phyloP scores from a whole-genome alignment of 92 coral and sea anemone genomes.

The Palythoa grandiflora region DNA sequence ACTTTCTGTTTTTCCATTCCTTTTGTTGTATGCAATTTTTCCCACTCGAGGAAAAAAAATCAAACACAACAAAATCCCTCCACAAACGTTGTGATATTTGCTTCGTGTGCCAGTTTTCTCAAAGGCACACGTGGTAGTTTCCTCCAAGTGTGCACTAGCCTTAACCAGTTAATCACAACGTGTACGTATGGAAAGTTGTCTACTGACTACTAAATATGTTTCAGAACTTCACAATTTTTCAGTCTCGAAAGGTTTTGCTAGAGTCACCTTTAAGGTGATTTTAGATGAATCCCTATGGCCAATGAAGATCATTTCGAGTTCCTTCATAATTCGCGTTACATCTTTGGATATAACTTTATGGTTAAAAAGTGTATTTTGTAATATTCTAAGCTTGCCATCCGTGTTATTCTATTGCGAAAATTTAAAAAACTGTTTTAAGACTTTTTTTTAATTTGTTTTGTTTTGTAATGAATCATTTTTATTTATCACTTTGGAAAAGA shows the following conservation, averaged over 20 bases:
- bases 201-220: too few relatives aligned
- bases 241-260: too few relatives aligned
- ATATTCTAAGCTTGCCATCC: background rate
- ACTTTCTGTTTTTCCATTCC: too few relatives aligned
- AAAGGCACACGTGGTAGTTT: too few relatives aligned
- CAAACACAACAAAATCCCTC: too few relatives aligned
- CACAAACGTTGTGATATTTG: too few relatives aligned
- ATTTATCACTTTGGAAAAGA: too few relatives aligned
- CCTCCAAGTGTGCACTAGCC: too few relatives aligned
- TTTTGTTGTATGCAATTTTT: too few relatives aligned
- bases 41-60: too few relatives aligned
- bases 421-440: background rate
- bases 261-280: background rate
- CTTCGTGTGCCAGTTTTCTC: too few relatives aligned
- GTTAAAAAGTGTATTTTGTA: background rate
- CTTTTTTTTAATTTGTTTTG: background rate
- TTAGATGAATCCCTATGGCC: background rate
- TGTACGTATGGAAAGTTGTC: background rate
- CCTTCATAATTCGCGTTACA: background rate
- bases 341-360: background rate
- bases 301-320: background rate
- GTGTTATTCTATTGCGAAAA: background rate
- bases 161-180: background rate
- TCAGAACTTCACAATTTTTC: background rate
- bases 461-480: background rate